Percentiles rank a stretch among this genome's conserved stretches.
Conservation (phyloP, 2,797 vertebrate genomes). For the Helarctos malayanus region DNA sequence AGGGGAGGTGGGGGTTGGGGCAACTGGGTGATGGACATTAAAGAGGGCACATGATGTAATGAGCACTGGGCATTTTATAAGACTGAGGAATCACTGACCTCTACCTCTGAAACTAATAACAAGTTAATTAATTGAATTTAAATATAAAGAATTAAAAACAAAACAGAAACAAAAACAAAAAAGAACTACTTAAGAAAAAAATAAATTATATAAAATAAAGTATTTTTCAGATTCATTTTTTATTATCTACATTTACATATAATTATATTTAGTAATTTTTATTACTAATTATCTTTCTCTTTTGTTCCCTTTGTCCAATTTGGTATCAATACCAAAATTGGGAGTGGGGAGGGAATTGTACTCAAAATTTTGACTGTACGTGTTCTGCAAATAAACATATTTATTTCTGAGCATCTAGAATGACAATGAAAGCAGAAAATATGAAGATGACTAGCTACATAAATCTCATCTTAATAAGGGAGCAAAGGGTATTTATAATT, state of each 20-base stretch:
- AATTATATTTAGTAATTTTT: background rate
- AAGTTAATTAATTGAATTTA: background rate
- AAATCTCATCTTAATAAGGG: background rate
- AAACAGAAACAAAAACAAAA: background rate
- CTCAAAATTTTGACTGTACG: background rate
- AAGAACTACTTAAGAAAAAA: slow-evolving; percentile 1
- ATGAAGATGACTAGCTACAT: background rate
- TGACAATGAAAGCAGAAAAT: background rate
- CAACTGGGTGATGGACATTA: too few relatives aligned
- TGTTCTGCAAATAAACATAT: background rate
- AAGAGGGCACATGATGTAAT: too few relatives aligned
- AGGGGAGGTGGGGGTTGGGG: too few relatives aligned
- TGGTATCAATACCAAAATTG: background rate
- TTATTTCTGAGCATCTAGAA: background rate
- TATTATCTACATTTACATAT: background rate
- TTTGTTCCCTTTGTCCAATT: background rate
- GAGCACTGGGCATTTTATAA: too few relatives aligned
- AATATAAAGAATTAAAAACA: background rate
- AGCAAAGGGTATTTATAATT: background rate
- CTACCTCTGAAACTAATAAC: background rate
- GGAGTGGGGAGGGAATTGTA: background rate
- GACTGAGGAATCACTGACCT: too few relatives aligned
- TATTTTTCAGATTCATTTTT: background rate
- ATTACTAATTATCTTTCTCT: background rate
- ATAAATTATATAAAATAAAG: background rate